Conservation (phyloP, 2,888 invertebrate species). For the Acrocyrtus sp. region DNA sequence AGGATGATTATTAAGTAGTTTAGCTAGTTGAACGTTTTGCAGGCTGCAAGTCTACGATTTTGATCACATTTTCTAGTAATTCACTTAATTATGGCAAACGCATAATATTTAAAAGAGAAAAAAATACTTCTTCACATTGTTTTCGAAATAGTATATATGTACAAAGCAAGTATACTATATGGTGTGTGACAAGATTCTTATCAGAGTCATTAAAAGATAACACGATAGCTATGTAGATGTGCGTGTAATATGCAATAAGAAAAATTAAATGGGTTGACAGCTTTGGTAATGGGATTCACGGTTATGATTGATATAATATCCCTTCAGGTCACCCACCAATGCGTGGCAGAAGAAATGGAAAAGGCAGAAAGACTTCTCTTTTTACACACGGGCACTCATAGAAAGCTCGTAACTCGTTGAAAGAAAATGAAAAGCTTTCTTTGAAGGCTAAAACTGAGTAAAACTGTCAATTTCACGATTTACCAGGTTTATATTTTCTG, state of each 20-base stretch:
- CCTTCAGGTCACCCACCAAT: conserved; percentile 25
- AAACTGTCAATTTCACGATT: conserved; percentile 45
- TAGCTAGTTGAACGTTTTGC: not conserved
- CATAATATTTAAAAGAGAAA: not conserved
- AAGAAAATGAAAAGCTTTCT: not conserved
- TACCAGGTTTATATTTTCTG: conserved; percentile 32
- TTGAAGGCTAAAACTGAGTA: conserved; percentile 28
- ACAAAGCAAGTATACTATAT: not conserved
- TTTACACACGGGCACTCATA: not conserved
- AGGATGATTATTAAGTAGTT: no score
- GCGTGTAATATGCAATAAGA: not conserved
- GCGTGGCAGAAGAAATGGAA: not conserved
- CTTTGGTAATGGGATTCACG: conserved; percentile 36
- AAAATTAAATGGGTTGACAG: conserved; percentile 30
- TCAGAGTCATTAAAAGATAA: no score
- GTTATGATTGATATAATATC: conserved; percentile 34
- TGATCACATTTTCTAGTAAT: not conserved
- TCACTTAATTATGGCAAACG: not conserved
- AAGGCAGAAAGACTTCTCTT: not conserved
- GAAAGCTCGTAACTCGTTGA: not conserved
- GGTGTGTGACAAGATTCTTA: not conserved
- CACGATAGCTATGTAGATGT: no score
- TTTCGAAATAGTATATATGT: not conserved
- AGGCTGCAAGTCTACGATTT: no score
- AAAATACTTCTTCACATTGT: not conserved